Evolutionary conservation across 2,113 vertebrate genomes (phyloP).

Genomic region (Gymnarchus niloticus): DNA sequence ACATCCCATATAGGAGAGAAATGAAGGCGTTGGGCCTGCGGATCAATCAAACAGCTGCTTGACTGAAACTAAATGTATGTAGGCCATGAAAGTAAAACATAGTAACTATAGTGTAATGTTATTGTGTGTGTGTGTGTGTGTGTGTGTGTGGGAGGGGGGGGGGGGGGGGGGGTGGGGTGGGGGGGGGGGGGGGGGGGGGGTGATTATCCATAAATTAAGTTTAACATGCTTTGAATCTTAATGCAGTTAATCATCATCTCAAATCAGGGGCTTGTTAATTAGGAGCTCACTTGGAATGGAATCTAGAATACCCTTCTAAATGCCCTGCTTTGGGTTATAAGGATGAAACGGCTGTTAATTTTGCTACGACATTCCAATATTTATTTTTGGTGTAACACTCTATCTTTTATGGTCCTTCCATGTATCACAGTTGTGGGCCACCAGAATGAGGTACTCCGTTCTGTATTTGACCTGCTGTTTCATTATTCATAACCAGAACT

Average conservation of each 20-base stretch:
- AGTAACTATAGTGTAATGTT: no score
- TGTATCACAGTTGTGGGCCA: background rate
- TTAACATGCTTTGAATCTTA: background rate
- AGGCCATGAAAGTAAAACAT: no score
- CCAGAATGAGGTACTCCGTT: background rate
- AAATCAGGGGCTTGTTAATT: background rate
- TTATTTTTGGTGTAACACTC: background rate
- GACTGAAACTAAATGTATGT: no score
- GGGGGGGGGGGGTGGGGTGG: no score
- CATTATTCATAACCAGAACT: conserved; percentile 4
- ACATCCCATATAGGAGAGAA: background rate
- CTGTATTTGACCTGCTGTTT: background rate
- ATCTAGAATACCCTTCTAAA: background rate
- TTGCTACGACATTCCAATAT: background rate
- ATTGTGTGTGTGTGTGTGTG: no score
- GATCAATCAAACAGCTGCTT: background rate
- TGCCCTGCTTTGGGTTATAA: background rate
- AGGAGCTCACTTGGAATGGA: background rate
- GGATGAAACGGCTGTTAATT: background rate
- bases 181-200: no score
- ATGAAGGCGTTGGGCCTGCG: background rate
- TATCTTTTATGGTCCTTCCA: background rate
- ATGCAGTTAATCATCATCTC: background rate
- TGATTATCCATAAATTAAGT: background rate
- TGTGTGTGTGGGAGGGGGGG: no score